These are phyloP conservation scores for Gobius niger DNA, from an alignment of 2,113 vertebrate species.

Conservation along the genomic window DNA sequence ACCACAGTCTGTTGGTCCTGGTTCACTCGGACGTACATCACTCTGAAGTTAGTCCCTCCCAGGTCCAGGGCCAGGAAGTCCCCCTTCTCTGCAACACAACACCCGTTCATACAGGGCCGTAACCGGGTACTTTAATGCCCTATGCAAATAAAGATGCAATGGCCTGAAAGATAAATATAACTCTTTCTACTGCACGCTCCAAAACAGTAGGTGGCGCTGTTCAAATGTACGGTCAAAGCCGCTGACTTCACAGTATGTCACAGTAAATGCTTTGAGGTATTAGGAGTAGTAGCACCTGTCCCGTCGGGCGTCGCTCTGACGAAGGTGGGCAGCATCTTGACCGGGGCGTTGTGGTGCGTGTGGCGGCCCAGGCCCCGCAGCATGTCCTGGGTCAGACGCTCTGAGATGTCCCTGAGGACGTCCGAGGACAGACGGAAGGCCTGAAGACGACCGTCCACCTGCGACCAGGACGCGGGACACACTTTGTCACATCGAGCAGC, in stretches of 20 bases:
- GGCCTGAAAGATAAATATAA: too few relatives aligned
- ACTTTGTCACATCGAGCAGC: not conserved
- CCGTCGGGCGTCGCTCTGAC: conserved; percentile 82
- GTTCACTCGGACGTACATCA: conserved; percentile 76
- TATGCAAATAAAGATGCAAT: not conserved
- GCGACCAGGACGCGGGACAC: not conserved
- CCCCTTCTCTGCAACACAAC: conserved; percentile 76
- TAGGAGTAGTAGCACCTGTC: conserved; percentile 71
- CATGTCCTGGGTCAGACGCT: conserved; percentile 71
- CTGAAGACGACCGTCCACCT: not conserved
- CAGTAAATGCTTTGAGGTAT: too few relatives aligned
- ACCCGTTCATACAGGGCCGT: not conserved
- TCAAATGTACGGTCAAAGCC: too few relatives aligned
- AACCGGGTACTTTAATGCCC: not conserved
- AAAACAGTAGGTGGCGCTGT: too few relatives aligned
- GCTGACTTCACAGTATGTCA: too few relatives aligned
- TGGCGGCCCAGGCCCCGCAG: conserved; percentile 69
- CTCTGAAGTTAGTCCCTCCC: conserved; percentile 88
- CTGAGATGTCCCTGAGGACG: conserved; percentile 72
- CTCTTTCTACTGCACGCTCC: too few relatives aligned
- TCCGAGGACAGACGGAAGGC: conserved; percentile 64
- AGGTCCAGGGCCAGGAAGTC: conserved; percentile 86
- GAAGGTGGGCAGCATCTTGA: conserved; percentile 87
- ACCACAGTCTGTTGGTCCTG: conserved; percentile 62
- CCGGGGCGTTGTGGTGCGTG: conserved; percentile 41